These are phyloP conservation scores for Dryas iulia DNA, from an alignment of 1,140 invertebrate genomes.

Conservation along the genomic window DNA sequence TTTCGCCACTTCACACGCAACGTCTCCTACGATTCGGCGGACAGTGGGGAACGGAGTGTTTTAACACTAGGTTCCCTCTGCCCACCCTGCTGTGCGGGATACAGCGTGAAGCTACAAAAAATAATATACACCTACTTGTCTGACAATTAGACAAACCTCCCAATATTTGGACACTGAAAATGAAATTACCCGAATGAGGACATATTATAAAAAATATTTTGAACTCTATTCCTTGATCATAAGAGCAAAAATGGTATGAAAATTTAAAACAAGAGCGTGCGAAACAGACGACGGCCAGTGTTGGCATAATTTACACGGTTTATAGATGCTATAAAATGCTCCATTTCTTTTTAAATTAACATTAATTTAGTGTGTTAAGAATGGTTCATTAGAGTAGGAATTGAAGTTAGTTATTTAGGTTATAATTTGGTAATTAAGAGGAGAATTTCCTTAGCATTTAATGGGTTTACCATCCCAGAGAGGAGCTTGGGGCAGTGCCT, in stretches of 20 bases:
- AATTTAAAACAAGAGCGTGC: slow-evolving; percentile 17
- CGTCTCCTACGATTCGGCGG: too few species aligned
- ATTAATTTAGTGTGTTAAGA: slow-evolving; percentile 10
- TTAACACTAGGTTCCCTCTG: too few species aligned
- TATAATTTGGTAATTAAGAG: too few species aligned
- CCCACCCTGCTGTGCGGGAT: too few species aligned
- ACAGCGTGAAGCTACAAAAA: too few species aligned
- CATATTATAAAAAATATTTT: neutral
- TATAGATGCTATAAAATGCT: slow-evolving; percentile 11
- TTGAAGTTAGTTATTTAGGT: neutral
- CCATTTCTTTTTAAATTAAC: slow-evolving; percentile 10
- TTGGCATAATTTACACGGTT: slow-evolving; percentile 8
- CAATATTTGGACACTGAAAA: neutral
- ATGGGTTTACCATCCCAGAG: too few species aligned
- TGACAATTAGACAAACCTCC: neutral
- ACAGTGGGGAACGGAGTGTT: too few species aligned
- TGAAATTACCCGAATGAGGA: neutral
- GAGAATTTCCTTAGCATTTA: too few species aligned
- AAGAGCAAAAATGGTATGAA: neutral
- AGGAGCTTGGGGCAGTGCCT: too few species aligned
- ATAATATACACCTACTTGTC: neutral
- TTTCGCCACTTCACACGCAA: too few species aligned
- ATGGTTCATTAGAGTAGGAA: slow-evolving; percentile 4
- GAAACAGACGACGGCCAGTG: slow-evolving; percentile 7
- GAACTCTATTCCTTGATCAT: neutral